A percentile compares a stretch with the other conserved stretches of the same genome.
phyloP scores from a whole-genome alignment of 2,113 vertebrate genomes.

The Riparia riparia region DNA sequence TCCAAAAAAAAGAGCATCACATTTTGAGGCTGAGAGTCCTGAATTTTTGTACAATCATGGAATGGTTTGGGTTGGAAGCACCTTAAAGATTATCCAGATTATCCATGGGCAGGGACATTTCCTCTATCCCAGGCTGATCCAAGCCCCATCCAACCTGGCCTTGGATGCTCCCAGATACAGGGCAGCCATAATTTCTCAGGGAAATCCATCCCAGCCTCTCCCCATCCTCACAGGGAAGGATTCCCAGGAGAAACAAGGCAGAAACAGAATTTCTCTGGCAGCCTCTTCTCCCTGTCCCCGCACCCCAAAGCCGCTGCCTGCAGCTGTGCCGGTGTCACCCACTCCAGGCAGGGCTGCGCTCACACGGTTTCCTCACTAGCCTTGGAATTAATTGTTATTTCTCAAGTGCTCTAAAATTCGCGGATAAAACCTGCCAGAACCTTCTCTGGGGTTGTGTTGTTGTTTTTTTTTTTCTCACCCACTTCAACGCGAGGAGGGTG shows the following conservation, averaged over 20 bases:
- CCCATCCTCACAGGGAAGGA: background rate
- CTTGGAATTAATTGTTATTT: background rate
- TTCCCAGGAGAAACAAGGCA: background rate
- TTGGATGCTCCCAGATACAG: background rate
- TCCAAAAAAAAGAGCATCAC: background rate
- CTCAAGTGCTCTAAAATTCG: background rate
- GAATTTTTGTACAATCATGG: background rate
- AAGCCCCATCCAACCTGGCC: rapidly evolving
- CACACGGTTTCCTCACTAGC: rapidly evolving
- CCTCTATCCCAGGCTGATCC: rapidly evolving
- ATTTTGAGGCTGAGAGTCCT: background rate
- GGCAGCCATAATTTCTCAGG: background rate
- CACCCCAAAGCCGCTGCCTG: rapidly evolving
- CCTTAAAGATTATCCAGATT: background rate
- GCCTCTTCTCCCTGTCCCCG: background rate
- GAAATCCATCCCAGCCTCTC: background rate
- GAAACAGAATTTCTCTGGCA: background rate
- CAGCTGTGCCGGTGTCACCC: rapidly evolving
- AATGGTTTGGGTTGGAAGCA: background rate
- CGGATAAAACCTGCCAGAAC: background rate
- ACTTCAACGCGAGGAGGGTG: background rate
- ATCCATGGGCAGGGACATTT: background rate
- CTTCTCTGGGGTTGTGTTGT: background rate
- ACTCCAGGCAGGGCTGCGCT: rapidly evolving
- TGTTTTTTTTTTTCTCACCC: background rate